Conservation (phyloP, 2,888 invertebrate genomes). For the Polyploca ridens region DNA sequence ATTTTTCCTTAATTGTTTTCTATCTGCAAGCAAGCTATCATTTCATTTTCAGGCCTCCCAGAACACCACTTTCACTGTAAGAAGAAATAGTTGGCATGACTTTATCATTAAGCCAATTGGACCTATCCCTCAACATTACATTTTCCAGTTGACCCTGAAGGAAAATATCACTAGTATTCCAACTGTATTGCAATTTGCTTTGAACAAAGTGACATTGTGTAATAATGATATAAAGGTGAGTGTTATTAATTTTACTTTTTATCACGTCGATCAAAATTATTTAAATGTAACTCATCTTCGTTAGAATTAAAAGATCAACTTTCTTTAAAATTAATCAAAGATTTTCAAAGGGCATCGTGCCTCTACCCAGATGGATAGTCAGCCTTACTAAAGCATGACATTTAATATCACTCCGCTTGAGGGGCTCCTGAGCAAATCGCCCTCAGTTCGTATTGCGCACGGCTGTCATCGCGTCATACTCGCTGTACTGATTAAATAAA, state of each 20-base stretch:
- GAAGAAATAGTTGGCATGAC: slow-evolving; percentile 43
- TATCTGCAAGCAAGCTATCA: not conserved
- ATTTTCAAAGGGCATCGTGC: no score
- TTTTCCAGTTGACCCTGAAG: slow-evolving; percentile 49
- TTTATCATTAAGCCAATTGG: slow-evolving; percentile 49
- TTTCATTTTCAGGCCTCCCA: slow-evolving; percentile 49
- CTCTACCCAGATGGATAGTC: no score
- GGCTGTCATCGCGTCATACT: no score
- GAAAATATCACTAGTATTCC: slow-evolving; percentile 53
- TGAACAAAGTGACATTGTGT: slow-evolving; percentile 68
- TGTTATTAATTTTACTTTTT: not conserved
- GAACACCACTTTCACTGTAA: slow-evolving; percentile 39
- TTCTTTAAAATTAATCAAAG: no score
- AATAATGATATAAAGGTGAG: slow-evolving; percentile 65
- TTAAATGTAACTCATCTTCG: no score
- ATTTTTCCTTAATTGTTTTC: not conserved
- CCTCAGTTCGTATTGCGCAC: no score
- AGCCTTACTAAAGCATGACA: no score
- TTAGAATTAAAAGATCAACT: no score
- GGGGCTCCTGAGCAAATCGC: no score
- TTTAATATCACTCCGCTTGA: no score
- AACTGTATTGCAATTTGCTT: slow-evolving; percentile 46
- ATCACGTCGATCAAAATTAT: no score
- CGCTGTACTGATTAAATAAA: no score
- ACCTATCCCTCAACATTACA: slow-evolving; percentile 49